Conservation (phyloP, 23 tunicate genomes). For the Ciona savignyi region DNA sequence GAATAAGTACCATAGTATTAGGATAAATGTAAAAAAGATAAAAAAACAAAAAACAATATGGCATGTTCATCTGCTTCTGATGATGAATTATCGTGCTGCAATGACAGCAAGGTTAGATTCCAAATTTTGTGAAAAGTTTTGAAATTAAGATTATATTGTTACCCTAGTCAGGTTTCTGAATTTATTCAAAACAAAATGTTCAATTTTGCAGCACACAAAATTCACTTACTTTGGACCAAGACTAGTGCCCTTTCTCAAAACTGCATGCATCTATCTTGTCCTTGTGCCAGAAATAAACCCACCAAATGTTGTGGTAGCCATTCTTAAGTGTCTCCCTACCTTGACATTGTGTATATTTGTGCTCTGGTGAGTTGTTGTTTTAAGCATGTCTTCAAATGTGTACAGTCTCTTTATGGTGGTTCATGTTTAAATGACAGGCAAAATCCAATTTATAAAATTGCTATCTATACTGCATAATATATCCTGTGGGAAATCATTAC, state of each 20-base stretch:
- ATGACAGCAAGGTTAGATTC: constrained; percentile 28
- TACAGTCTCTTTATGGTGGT: no score
- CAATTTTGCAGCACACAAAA: constrained; percentile 63
- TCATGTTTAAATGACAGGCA: no score
- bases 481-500: no score
- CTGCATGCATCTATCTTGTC: constrained; percentile 79
- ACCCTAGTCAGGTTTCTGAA: no score
- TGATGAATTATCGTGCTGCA: constrained; percentile 25
- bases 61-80: constrained; percentile 35
- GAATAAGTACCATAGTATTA: no score
- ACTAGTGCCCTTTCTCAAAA: constrained; percentile 82
- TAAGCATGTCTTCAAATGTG: no score
- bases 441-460: no score
- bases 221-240: constrained; percentile 88
- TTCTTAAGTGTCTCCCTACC: constrained; percentile 75
- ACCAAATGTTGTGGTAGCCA: constrained; percentile 77
- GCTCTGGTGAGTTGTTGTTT: constrained; percentile 84
- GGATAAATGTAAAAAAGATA: no score
- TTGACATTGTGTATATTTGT: constrained; percentile 73
- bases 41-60: constrained; percentile 1
- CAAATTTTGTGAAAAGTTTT: no score
- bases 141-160: no score
- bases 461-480: no score
- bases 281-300: constrained; percentile 85
- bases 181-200: background rate